Conservation (phyloP, 2,888 invertebrate genomes). For the Hypena proboscidalis region DNA sequence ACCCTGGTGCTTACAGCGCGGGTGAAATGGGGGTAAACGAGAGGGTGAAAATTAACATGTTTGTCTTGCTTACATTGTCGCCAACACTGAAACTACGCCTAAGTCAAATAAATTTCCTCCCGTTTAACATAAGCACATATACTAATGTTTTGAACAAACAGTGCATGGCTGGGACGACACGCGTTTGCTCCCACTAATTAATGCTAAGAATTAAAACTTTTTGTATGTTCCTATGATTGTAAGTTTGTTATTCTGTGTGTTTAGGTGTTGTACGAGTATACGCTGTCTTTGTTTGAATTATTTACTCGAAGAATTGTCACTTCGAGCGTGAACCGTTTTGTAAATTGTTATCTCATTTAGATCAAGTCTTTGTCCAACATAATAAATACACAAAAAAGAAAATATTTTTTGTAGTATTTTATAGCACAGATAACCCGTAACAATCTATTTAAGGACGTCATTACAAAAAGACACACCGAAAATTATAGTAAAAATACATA, state of each 20-base stretch:
- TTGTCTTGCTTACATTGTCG: conserved; percentile 83
- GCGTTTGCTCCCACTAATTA: conserved; percentile 66
- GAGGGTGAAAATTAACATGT: conserved; percentile 81
- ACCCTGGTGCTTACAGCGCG: conserved; percentile 31
- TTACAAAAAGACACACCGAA: conserved; percentile 12
- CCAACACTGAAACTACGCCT: conserved; percentile 78
- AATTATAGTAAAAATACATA: conserved; percentile 18
- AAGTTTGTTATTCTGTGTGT: conserved; percentile 44
- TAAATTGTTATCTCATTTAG: too few relatives aligned
- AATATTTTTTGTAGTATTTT: too few relatives aligned
- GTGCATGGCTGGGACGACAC: conserved; percentile 44
- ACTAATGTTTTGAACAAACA: conserved; percentile 77
- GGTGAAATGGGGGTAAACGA: conserved; percentile 35
- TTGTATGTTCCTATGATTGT: conserved; percentile 52
- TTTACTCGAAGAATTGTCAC: not conserved
- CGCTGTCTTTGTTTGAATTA: not conserved
- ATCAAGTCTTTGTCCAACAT: too few relatives aligned
- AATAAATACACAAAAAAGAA: too few relatives aligned
- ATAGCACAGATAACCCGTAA: too few relatives aligned
- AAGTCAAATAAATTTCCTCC: conserved; percentile 82
- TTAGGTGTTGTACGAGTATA: conserved; percentile 25
- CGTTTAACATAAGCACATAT: conserved; percentile 74
- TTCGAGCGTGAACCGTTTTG: too few relatives aligned
- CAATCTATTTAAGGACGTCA: conserved; percentile 1
- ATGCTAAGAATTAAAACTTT: conserved; percentile 77